Evolutionary conservation across 2,888 invertebrate species (phyloP), one percentile per base, ranked within the genome.

Genomic region (Athalia circularis): DNA sequence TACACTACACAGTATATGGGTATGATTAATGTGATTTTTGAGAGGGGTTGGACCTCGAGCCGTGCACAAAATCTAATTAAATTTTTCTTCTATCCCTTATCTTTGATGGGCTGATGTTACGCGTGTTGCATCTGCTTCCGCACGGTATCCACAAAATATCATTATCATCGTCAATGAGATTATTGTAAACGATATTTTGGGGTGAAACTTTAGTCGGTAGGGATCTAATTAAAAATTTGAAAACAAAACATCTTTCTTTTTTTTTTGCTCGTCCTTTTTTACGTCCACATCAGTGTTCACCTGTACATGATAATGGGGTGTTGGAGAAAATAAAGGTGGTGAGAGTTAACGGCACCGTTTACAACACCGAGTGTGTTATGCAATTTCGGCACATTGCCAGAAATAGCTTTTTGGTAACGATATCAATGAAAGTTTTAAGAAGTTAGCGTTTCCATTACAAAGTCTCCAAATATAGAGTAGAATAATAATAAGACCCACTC

Each of bases 21-120:
- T 84, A 88, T 90, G 89, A 89, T 90, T 89, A 90, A 90, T 90
- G 89, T 84, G 86, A 88, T 87, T 86, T 87, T 87, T 86, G 84
- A 83, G 82, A 80, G 83, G 79, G 81, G 76, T 75, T 80, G 45
- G 8, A 15, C 68, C 6, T 29, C 9, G 5, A 50, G 9, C 52
- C 62, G 45, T 59, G 57, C 75, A 62, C 48, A 74, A 72, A 78
- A 78, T 78, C 72, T 74, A 78, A 78, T 78, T 78, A 78, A 78
- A 78, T 78, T 78, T 74, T 70, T 29, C 29, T 29, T 78, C 70
- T 70, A 62, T 72, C 52, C 72, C 62, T 78, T 75, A 62, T 75
- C 75, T 64, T 64, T 62, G 75, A 75, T 75, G 57, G 11, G 43
- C 54, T 57, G 13, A 9, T 45, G 70, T 15, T 62, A 13, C 13